These are phyloP conservation scores for Tetrax tetrax DNA, from an alignment of 2,113 vertebrate genomes.

Conservation along the genomic window DNA sequence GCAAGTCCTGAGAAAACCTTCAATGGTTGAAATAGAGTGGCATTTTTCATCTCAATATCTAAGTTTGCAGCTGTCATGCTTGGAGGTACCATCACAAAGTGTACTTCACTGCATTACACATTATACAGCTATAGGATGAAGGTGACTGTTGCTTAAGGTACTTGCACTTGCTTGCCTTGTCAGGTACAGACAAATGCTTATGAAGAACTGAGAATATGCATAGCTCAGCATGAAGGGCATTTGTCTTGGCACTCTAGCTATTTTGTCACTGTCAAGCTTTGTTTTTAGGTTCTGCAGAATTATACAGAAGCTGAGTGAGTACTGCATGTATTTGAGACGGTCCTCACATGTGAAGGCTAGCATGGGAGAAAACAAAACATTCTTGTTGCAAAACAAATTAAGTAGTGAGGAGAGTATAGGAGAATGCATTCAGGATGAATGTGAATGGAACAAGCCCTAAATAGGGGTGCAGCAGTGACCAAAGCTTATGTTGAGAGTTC, in stretches of 20 bases:
- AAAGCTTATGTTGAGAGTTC: background rate
- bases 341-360: background rate
- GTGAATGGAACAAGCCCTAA: background rate
- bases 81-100: background rate
- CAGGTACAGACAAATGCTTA: constrained; percentile 20
- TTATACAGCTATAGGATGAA: background rate
- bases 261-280: constrained; percentile 1
- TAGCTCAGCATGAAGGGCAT: constrained; percentile 14
- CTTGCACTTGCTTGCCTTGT: background rate
- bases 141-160: background rate
- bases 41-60: no score
- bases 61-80: background rate
- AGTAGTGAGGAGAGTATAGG: background rate
- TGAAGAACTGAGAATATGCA: background rate
- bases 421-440: background rate
- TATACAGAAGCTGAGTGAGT: background rate
- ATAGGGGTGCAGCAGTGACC: background rate
- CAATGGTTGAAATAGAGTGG: background rate
- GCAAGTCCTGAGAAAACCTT: background rate
- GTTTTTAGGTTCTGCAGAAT: background rate
- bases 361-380: background rate
- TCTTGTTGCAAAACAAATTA: background rate
- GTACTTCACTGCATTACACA: background rate
- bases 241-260: background rate
- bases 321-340: background rate